Percentiles rank a stretch among this genome's conserved stretches.
These are phyloP conservation scores for Thermophis baileyi DNA, from an alignment of 2,113 vertebrate genomes.

Conservation along the genomic window DNA sequence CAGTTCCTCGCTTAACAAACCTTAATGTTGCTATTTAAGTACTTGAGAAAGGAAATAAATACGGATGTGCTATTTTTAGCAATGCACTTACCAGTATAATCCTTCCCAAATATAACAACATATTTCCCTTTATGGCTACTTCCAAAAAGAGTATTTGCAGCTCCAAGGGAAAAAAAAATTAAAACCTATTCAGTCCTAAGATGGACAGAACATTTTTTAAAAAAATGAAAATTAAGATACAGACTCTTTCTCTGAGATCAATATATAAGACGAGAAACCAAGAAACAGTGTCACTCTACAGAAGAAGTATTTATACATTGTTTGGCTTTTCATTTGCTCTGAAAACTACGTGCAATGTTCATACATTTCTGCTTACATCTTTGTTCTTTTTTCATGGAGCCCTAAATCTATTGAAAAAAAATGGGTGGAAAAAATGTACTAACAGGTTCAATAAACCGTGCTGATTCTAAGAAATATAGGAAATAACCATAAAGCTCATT, in stretches of 20 bases:
- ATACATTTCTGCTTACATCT: background rate
- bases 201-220: conserved; percentile 28
- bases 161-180: conserved; percentile 45
- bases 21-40: conserved; percentile 52
- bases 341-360: background rate
- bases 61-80: conserved; percentile 72
- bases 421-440: background rate
- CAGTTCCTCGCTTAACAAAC: conserved; percentile 28
- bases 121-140: conserved; percentile 56
- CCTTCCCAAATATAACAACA: conserved; percentile 61
- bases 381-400: background rate
- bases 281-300: conserved; percentile 18
- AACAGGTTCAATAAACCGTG: background rate
- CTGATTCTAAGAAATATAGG: background rate
- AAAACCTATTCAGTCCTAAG: conserved; percentile 35
- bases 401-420: background rate
- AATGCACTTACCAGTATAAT: conserved; percentile 68
- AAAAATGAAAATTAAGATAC: conserved; percentile 32
- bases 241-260: conserved; percentile 12
- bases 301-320: conserved; percentile 16
- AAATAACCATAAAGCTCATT: background rate
- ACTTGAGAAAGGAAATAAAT: conserved; percentile 56
- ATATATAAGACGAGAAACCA: conserved; percentile 16
- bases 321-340: background rate
- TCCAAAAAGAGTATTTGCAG: conserved; percentile 37